A percentile compares a stretch with the other conserved stretches of the same genome.
Conservation (phyloP, 2,113 vertebrate genomes). For the Pipa parva region DNA sequence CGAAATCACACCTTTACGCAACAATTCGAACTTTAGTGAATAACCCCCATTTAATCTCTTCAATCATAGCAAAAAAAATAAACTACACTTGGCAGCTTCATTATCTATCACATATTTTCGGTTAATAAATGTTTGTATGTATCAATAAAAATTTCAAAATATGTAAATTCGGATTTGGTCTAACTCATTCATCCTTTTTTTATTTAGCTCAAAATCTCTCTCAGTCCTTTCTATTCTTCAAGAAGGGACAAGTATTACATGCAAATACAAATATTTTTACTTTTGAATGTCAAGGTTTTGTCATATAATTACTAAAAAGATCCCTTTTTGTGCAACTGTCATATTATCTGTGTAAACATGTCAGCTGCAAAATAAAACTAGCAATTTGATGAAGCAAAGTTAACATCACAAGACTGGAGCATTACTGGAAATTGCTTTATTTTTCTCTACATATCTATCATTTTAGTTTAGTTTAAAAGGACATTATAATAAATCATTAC, state of each 20-base stretch:
- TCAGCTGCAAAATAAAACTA: constrained; percentile 17
- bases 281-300: constrained; percentile 3
- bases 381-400: constrained; percentile 21
- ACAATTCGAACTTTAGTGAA: no score
- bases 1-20: no score
- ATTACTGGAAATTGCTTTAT: background rate
- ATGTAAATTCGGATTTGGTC: no score
- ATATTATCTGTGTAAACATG: constrained; percentile 18
- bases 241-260: background rate
- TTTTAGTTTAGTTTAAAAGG: background rate
- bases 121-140: no score
- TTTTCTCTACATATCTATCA: background rate
- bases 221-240: background rate
- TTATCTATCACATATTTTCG: no score
- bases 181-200: no score
- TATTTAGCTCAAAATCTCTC: no score
- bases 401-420: constrained; percentile 11
- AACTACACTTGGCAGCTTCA: no score
- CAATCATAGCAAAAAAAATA: no score
- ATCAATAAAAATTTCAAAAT: no score
- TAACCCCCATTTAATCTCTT: no score
- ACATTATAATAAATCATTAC: no score
- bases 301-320: constrained; percentile 6
- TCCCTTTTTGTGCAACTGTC: constrained; percentile 12
- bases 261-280: background rate